Percentiles rank a stretch among this genome's conserved stretches.
Conservation (phyloP, 2,888 invertebrate genomes). For the Leistus spinibarbis region DNA sequence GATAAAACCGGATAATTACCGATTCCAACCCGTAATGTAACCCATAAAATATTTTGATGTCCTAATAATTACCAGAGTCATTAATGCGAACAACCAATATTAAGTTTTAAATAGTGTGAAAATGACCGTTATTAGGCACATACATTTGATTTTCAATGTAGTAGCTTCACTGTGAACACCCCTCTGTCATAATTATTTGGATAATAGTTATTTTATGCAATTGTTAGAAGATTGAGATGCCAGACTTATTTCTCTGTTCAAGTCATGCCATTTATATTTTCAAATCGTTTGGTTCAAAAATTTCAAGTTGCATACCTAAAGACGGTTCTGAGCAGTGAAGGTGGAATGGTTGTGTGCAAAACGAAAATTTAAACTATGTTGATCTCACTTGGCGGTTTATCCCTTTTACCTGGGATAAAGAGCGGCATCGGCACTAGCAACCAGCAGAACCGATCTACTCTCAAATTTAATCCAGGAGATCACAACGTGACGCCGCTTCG, state of each 20-base stretch:
- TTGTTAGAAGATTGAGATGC: no score
- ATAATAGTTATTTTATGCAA: constrained; percentile 12
- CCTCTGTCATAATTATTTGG: neutral
- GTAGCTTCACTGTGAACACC: neutral
- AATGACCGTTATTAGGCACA: constrained; percentile 35
- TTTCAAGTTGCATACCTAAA: neutral
- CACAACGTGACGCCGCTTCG: neutral
- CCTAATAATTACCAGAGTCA: constrained; percentile 26
- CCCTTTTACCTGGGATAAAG: neutral
- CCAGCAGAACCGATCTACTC: neutral
- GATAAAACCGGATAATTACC: constrained; percentile 18
- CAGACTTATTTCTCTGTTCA: no score
- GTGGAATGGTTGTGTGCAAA: neutral
- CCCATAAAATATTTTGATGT: constrained; percentile 29
- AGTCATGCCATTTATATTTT: no score
- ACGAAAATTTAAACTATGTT: constrained; percentile 1
- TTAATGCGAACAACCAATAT: constrained; percentile 31
- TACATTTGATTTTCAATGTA: constrained; percentile 35
- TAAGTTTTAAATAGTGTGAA: constrained; percentile 33
- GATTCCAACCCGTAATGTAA: constrained; percentile 14
- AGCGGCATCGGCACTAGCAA: neutral
- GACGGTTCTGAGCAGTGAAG: neutral
- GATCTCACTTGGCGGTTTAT: neutral
- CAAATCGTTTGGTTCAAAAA: no score
- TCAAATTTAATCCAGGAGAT: constrained; percentile 1